A percentile compares a stretch with the other conserved stretches of the same genome.
phyloP scores from a whole-genome alignment of 2,113 vertebrate genomes.

The Podarcis muralis region DNA sequence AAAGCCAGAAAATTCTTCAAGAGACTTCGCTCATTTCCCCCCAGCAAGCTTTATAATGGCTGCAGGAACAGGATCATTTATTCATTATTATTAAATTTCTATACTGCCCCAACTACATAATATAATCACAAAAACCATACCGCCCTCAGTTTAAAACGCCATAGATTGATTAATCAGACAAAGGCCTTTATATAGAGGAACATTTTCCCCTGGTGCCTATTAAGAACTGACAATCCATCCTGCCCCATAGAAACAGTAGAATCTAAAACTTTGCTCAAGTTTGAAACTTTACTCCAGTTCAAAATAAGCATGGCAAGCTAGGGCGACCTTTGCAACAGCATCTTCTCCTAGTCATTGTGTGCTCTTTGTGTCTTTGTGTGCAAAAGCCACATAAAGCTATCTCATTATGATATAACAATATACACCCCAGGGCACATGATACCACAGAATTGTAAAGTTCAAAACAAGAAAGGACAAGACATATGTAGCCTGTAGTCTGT shows the following conservation, averaged over 20 bases:
- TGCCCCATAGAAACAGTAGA: not conserved
- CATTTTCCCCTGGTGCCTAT: not conserved
- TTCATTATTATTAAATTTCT: too few relatives aligned
- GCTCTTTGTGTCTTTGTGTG: not conserved
- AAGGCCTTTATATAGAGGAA: too few relatives aligned
- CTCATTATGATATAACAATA: slow-evolving; percentile 11
- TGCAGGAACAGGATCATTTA: not conserved
- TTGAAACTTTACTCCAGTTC: not conserved
- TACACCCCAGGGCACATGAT: not conserved
- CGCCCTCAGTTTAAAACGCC: too few relatives aligned
- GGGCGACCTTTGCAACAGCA: not conserved
- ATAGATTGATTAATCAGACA: too few relatives aligned
- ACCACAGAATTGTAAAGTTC: not conserved
- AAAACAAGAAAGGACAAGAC: rapidly evolving
- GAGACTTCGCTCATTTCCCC: not conserved
- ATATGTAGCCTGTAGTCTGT: not conserved
- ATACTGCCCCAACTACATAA: too few relatives aligned
- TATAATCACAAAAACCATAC: too few relatives aligned
- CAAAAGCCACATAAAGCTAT: not conserved
- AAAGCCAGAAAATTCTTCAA: not conserved
- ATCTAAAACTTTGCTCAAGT: slow-evolving; percentile 14
- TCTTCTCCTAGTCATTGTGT: not conserved
- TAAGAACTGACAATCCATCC: slow-evolving; percentile 9
- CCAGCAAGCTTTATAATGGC: not conserved
- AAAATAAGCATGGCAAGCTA: not conserved